phyloP scores from a whole-genome alignment of 2,113 vertebrate genomes.

The Picathartes gymnocephalus region DNA sequence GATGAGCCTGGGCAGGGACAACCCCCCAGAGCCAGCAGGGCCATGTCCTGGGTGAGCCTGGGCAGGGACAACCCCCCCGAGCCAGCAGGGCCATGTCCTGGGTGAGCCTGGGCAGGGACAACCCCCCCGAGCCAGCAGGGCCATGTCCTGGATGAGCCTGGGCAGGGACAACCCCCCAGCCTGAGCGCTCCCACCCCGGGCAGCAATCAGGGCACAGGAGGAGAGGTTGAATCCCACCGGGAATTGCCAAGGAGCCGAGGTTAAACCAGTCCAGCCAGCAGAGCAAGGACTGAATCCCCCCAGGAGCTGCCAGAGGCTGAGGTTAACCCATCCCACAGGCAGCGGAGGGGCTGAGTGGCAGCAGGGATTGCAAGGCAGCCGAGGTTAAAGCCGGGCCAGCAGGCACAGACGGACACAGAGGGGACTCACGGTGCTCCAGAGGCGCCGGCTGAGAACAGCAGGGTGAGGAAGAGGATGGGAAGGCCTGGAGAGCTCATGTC shows the following conservation, averaged over 20 bases:
- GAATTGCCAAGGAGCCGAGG: background rate
- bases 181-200: background rate
- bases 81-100: fast-evolving
- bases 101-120: background rate
- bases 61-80: background rate
- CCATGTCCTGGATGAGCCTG: fast-evolving
- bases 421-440: background rate
- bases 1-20: background rate
- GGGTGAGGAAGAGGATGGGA: background rate
- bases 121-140: background rate
- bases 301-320: background rate
- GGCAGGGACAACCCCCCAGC: background rate
- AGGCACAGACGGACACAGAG: background rate
- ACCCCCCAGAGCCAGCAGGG: background rate
- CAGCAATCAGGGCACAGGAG: fast-evolving
- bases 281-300: background rate
- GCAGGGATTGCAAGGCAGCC: fast-evolving
- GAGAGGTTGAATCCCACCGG: background rate
- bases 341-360: no score
- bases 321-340: background rate
- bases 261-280: no score
- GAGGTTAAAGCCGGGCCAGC: background rate
- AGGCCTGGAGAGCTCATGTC: background rate
- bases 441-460: background rate
- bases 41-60: fast-evolving